Conservation (phyloP, 2,797 vertebrate species). For the Remorina albescens region DNA sequence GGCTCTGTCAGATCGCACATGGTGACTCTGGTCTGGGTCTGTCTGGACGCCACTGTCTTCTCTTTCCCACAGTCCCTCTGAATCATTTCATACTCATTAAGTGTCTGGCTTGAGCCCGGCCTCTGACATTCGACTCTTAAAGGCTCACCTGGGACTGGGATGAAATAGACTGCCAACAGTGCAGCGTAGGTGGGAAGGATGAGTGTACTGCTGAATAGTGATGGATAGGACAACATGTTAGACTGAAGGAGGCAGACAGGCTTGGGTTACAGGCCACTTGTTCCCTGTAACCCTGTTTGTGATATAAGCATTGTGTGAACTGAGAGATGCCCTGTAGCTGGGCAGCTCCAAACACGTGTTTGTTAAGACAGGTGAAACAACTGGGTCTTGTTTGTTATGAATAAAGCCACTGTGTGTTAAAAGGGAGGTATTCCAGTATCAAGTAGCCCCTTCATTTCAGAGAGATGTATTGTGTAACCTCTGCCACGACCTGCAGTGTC, state of each 20-base stretch:
- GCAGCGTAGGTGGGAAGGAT: slow-evolving; percentile 67
- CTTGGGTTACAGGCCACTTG: slow-evolving; percentile 68
- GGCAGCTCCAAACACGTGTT: slow-evolving; percentile 51
- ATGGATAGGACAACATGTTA: slow-evolving; percentile 71
- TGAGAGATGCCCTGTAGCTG: slow-evolving; percentile 53
- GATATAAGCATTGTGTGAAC: slow-evolving; percentile 56
- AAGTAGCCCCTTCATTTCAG: slow-evolving; percentile 40
- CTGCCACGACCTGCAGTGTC: slow-evolving; percentile 24
- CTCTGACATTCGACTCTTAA: slow-evolving; percentile 81
- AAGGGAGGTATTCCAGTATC: slow-evolving; percentile 44
- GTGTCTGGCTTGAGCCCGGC: slow-evolving; percentile 70
- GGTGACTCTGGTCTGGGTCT: slow-evolving; percentile 47
- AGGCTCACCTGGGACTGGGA: slow-evolving; percentile 79
- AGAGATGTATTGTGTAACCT: slow-evolving; percentile 46
- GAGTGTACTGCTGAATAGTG: slow-evolving; percentile 58
- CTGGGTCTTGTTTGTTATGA: slow-evolving; percentile 56
- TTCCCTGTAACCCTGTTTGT: slow-evolving; percentile 64
- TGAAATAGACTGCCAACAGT: slow-evolving; percentile 74
- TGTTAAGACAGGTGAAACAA: slow-evolving; percentile 57
- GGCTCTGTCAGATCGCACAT: slow-evolving; percentile 54
- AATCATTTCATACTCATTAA: slow-evolving; percentile 81
- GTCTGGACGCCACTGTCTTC: slow-evolving; percentile 53
- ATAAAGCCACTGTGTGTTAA: slow-evolving; percentile 51
- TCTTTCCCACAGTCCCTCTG: slow-evolving; percentile 69
- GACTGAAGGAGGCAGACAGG: slow-evolving; percentile 51